Conservation (phyloP, 2,888 invertebrate genomes). For the Phymatocera aterrima region DNA sequence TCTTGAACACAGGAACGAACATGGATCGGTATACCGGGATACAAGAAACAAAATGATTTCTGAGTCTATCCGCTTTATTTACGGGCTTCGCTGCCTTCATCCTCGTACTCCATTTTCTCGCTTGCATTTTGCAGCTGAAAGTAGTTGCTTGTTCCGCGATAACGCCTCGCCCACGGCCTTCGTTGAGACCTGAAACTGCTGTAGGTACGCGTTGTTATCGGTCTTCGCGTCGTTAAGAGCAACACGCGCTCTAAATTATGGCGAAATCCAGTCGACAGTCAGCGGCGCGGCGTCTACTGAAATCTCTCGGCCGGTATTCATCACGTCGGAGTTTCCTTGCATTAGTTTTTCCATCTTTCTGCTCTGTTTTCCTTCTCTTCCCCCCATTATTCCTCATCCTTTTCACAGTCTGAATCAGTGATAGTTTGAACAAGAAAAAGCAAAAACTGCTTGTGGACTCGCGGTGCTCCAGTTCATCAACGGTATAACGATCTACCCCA, state of each 20-base stretch:
- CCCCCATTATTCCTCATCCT: not conserved
- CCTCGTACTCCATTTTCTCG: slow-evolving; percentile 36
- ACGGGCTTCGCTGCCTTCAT: slow-evolving; percentile 34
- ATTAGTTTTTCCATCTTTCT: not conserved
- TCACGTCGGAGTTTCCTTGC: slow-evolving; percentile 8
- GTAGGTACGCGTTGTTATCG: slow-evolving; percentile 40
- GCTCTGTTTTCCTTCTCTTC: not conserved
- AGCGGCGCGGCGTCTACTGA: slow-evolving; percentile 21
- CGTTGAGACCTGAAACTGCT: slow-evolving; percentile 20
- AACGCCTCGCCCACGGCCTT: slow-evolving; percentile 36
- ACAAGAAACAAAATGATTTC: slow-evolving; percentile 8
- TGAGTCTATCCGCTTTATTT: slow-evolving; percentile 42
- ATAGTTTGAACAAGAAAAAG: not conserved
- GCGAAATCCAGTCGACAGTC: slow-evolving; percentile 26
- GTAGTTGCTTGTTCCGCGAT: slow-evolving; percentile 43
- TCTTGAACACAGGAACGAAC: not conserved
- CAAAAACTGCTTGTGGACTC: too few relatives aligned
- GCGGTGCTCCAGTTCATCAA: not conserved
- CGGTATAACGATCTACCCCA: not conserved
- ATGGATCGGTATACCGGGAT: too few relatives aligned
- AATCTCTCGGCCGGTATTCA: slow-evolving; percentile 2
- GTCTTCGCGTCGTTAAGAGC: slow-evolving; percentile 36
- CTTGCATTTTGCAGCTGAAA: slow-evolving; percentile 40
- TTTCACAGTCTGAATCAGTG: slow-evolving; percentile 25
- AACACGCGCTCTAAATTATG: slow-evolving; percentile 39